Evolutionary conservation across 2,888 invertebrate genomes (phyloP), one percentile per base, ranked within the genome.

Genomic region (Gymnocheta viridis): DNA sequence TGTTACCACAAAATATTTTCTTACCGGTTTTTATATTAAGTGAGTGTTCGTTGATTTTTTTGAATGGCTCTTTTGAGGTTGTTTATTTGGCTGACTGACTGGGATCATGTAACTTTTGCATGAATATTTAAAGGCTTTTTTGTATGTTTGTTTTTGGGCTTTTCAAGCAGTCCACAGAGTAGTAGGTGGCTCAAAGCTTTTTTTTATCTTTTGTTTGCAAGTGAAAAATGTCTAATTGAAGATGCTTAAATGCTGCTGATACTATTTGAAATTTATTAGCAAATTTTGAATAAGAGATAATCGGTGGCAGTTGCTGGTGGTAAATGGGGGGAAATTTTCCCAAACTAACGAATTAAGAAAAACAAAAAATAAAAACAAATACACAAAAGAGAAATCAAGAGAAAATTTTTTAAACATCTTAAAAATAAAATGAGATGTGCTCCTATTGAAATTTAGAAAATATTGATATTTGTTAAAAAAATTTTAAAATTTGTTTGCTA

Each of bases 231-330:
- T 49, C 56, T 82, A 77, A 77, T 82, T 82, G 74, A 47, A 12
- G 54, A 29, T 27, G 49, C 27, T 47, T 82, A 19, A 76, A 60
- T 38, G 73, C 35, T 47, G 64, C 17, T 64, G 27, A 73, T 78
- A 73, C 67, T 77, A 84, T 81, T 77, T 77, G 77, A 62, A 81
- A 84, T 81, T 84, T 81, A 84, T 84, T 81, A 81, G 62, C 67
- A 44, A 80, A 80, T 58, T 56, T 64, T 44, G 19, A 58, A 14
- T 19, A 49, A 47, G 19, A 72, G 56, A 56, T 79, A 72, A 79
- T 56, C 79, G 51, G n/a, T n/a, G 12, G 47, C 47, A 38, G 27
- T 9, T 35, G 47, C 47, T 47, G 27, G 10, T 35, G 35, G 29
- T 49, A 69, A 77, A 58, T 35, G 44, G 24, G 29, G 27, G 47